These are phyloP conservation scores for Axis porcinus DNA, from an alignment of 2,113 vertebrate species.

Conservation along the genomic window DNA sequence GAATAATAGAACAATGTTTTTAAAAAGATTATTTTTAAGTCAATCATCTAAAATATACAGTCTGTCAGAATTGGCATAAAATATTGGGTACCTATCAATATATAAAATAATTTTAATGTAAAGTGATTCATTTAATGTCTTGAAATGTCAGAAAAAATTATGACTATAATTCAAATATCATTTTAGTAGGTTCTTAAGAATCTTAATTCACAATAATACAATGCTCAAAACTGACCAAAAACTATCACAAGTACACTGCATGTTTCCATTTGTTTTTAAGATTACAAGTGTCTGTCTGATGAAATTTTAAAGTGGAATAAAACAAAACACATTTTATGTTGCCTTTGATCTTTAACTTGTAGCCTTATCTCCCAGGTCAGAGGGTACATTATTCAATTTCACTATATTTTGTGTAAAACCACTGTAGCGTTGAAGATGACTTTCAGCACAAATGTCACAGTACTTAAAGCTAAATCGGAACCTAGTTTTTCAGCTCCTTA, in stretches of 20 bases:
- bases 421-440: slow-evolving; percentile 87
- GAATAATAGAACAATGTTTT: background rate
- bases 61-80: background rate
- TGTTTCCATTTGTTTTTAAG: slow-evolving; percentile 58
- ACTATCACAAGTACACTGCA: slow-evolving; percentile 28
- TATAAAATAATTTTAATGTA: slow-evolving; percentile 21
- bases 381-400: slow-evolving; percentile 88
- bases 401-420: slow-evolving; percentile 88
- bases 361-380: slow-evolving; percentile 85
- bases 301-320: slow-evolving; percentile 81
- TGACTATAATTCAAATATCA: slow-evolving; percentile 21
- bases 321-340: slow-evolving; percentile 80
- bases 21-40: slow-evolving; percentile 42
- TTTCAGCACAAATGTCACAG: slow-evolving; percentile 89
- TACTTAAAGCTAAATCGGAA: slow-evolving; percentile 87
- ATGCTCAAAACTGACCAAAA: slow-evolving; percentile 48
- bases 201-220: slow-evolving; percentile 51
- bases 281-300: slow-evolving; percentile 66
- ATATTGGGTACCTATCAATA: background rate
- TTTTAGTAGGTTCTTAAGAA: slow-evolving; percentile 29
- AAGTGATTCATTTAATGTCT: slow-evolving; percentile 21
- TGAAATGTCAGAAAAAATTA: background rate
- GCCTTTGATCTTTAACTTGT: slow-evolving; percentile 88
- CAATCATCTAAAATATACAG: slow-evolving; percentile 11
- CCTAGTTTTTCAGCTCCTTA: slow-evolving; percentile 87